Conservation (phyloP, 1,140 invertebrate genomes). For the Stratiolaelaps scimitus region DNA sequence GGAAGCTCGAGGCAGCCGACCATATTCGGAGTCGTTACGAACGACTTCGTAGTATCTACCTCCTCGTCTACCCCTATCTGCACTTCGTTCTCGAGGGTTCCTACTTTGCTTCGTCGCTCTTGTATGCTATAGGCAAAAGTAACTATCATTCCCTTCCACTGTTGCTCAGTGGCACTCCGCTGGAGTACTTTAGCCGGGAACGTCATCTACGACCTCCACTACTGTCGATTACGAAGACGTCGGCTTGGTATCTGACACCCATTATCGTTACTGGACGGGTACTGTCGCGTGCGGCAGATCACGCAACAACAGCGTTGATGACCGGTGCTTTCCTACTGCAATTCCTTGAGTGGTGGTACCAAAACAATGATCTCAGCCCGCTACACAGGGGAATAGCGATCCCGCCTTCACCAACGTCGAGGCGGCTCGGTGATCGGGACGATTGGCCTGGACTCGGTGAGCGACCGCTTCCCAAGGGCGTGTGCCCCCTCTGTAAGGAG, state of each 20-base stretch:
- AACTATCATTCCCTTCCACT: neutral
- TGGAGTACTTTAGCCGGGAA: slow-evolving; percentile 6
- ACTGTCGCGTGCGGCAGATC: neutral
- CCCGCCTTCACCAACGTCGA: neutral
- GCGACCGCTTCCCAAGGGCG: slow-evolving; percentile 14
- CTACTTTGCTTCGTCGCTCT: neutral
- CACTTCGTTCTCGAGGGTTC: slow-evolving; percentile 6
- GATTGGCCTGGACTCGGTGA: neutral
- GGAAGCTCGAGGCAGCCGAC: slow-evolving; percentile 11
- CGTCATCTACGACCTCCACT: neutral
- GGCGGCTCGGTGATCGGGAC: neutral
- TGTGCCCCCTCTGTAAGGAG: slow-evolving; percentile 21
- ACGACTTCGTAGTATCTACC: neutral
- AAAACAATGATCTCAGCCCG: slow-evolving; percentile 14
- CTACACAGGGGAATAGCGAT: slow-evolving; percentile 3
- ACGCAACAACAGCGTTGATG: slow-evolving; percentile 6
- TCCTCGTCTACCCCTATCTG: slow-evolving; percentile 11
- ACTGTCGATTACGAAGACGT: neutral
- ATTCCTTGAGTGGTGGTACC: slow-evolving; percentile 14
- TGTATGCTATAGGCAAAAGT: slow-evolving; percentile 11
- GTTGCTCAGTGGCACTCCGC: slow-evolving; percentile 8
- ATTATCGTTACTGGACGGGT: neutral
- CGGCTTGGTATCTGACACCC: neutral
- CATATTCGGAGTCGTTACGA: neutral
- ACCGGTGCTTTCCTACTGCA: slow-evolving; percentile 8